Percentiles rank a stretch among this genome's conserved stretches.
Conservation (phyloP, 2,797 vertebrate species). For the Otus scops region DNA sequence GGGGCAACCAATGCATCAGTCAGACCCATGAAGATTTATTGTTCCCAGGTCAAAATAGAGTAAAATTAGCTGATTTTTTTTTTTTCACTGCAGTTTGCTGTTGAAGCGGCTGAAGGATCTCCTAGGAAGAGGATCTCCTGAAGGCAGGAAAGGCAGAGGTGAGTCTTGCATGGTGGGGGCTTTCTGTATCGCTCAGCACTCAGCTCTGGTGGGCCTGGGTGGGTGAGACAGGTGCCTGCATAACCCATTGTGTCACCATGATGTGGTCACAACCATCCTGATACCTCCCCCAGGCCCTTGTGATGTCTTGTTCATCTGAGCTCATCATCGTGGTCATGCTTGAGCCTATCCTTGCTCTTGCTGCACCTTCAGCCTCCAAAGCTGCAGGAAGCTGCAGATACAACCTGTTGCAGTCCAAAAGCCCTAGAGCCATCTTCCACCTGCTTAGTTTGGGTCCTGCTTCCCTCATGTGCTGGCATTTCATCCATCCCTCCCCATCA, state of each 20-base stretch:
- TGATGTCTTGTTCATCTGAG: background rate
- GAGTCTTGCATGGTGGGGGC: background rate
- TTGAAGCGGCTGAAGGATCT: background rate
- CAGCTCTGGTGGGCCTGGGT: background rate
- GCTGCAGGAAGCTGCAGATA: background rate
- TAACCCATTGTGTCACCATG: background rate
- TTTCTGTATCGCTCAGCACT: background rate
- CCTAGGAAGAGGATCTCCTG: background rate
- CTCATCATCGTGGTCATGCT: accelerated
- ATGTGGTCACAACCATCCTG: background rate
- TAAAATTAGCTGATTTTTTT: background rate
- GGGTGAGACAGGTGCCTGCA: accelerated
- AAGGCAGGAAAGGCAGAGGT: background rate
- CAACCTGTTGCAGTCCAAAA: background rate
- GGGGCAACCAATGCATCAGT: background rate
- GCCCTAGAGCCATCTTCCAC: background rate
- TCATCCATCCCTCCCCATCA: background rate
- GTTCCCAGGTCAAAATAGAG: background rate
- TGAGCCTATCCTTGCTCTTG: background rate
- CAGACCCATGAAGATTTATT: background rate
- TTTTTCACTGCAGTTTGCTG: background rate
- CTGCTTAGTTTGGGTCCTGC: background rate
- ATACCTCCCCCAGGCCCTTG: background rate
- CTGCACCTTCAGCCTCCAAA: background rate
- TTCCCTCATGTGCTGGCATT: background rate